Evolutionary conservation across 2,113 vertebrate species (phyloP), one percentile per base, ranked within the genome.

Genomic region (Phoxinus phoxinus): DNA sequence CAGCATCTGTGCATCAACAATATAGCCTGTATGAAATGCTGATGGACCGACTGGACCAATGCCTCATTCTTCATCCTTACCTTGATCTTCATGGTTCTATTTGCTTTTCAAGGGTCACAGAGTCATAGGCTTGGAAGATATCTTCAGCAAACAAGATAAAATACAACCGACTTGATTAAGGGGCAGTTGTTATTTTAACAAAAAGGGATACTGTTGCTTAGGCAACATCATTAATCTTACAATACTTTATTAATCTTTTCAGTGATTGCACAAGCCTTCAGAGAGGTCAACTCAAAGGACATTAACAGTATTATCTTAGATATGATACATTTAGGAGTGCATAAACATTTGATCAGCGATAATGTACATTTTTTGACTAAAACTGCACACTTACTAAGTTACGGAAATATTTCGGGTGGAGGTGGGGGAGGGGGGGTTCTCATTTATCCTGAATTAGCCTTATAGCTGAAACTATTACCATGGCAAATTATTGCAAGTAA

Each of bases 91-190:
- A 27, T 27, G 17, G 23, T 51, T 8, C 3, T 84, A 63, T 87
- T 63, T 86, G 35, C n/a, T 25, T 75, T 87, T 80, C 30, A 25
- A 35, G 41, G 8, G 15, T 23, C 8, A 48, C 19, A 12, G 21
- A 27, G 27, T 35, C 56, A 51, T 25, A 48, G 44, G 10, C 44
- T 77, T 51, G 1, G 46, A 71, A 74, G 21, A 19, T 32, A 41
- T 80, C 48, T 81, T 46, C 12, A 9, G 53, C 59, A 86, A 84
- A 79, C 8, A 79, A 74, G 21, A 51, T 53, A 67, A 74, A 44
- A 19, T 10, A 30, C 2, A 30, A 67, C 27, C 27, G 6, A 56
- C 41, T 61, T 84, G 2, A 6, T 30, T 56, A 15, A 19, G n/a
- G 8, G 11, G 32, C n/a, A 59, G 23, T 12, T 44, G 1, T 9